phyloP scores from a whole-genome alignment of 2,797 vertebrate genomes.

The Decapterus maruadsi region DNA sequence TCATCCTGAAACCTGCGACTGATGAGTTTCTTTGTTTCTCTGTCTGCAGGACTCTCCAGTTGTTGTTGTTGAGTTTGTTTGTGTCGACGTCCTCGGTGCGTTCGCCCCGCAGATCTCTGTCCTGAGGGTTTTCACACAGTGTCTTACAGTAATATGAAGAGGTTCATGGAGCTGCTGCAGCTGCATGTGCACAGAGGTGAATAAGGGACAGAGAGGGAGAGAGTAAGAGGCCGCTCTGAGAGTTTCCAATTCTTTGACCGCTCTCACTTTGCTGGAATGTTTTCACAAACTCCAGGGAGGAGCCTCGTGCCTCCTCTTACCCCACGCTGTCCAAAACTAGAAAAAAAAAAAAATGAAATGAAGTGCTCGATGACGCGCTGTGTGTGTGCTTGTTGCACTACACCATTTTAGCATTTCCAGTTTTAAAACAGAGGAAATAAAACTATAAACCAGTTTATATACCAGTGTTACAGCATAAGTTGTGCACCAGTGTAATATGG shows the following conservation, averaged over 20 bases:
- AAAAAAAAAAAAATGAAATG: constrained; percentile 26
- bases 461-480: no score
- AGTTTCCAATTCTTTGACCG: constrained; percentile 77
- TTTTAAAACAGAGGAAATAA: no score
- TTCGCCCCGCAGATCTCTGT: not conserved
- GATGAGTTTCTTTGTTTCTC: constrained; percentile 40
- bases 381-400: constrained; percentile 12
- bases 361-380: constrained; percentile 40
- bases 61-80: not conserved
- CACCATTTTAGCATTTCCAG: no score
- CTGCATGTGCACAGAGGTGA: constrained; percentile 44
- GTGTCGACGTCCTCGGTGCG: constrained; percentile 1
- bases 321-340: constrained; percentile 58
- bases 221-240: constrained; percentile 58
- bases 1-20: constrained; percentile 71
- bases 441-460: no score
- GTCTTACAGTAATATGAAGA: not conserved
- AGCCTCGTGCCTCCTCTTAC: constrained; percentile 76
- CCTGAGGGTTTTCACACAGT: constrained; percentile 13
- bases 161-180: not conserved
- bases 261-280: constrained; percentile 86
- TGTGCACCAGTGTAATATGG: no score
- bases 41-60: constrained; percentile 32
- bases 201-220: constrained; percentile 20
- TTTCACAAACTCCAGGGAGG: constrained; percentile 88